A percentile compares a stretch with the other conserved stretches of the same genome.
phyloP scores from a whole-genome alignment of 1,140 invertebrate species.

The Mizuhopecten yessoensis region DNA sequence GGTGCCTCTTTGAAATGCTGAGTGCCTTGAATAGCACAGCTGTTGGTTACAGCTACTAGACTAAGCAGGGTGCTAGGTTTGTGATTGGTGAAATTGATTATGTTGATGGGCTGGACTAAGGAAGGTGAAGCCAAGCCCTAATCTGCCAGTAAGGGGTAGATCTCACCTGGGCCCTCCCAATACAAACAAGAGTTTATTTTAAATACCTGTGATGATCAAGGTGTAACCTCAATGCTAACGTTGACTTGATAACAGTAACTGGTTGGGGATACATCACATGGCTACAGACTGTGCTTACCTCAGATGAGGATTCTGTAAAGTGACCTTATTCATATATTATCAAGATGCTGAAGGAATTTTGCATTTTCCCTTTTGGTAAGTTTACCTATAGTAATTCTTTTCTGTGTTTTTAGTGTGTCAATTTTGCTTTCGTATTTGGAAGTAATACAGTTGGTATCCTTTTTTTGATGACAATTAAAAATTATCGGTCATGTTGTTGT shows the following conservation, averaged over 20 bases:
- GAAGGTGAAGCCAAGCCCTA: constrained; percentile 2
- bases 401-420: too few species aligned
- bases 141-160: constrained; percentile 4
- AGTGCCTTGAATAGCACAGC: not conserved
- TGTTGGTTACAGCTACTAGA: constrained; percentile 22
- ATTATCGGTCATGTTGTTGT: too few species aligned
- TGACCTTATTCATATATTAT: not conserved
- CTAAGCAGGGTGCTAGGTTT: not conserved
- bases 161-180: constrained; percentile 23
- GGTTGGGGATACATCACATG: not conserved
- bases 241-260: not conserved
- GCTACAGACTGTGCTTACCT: not conserved
- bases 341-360: constrained; percentile 19
- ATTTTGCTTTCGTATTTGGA: too few species aligned
- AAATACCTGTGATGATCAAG: constrained; percentile 32
- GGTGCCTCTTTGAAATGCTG: not conserved
- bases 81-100: constrained; percentile 34
- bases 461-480: too few species aligned
- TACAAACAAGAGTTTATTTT: constrained; percentile 35
- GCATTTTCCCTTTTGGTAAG: constrained; percentile 26
- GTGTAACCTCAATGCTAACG: not conserved
- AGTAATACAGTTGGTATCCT: too few species aligned
- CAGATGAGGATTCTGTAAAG: not conserved
- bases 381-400: too few species aligned
- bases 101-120: constrained; percentile 2